Conservation (phyloP, 2,113 vertebrate genomes). For the Sceloporus undulatus region DNA sequence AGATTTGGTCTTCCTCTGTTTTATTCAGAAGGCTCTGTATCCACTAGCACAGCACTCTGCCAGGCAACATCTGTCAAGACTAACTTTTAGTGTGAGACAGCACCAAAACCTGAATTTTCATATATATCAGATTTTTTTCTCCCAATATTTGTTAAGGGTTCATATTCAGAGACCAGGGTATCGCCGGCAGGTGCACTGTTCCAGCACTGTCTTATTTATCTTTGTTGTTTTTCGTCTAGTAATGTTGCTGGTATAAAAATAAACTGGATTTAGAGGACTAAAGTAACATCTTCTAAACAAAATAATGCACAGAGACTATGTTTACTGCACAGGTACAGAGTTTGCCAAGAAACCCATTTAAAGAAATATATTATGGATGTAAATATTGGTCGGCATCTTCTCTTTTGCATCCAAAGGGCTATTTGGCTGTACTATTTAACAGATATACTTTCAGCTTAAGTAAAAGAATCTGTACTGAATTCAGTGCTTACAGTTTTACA, state of each 20-base stretch:
- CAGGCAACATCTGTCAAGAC: too few species aligned
- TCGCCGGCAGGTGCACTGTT: neutral
- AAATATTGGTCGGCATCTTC: neutral
- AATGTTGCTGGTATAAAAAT: too few species aligned
- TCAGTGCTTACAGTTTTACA: slow-evolving; percentile 26
- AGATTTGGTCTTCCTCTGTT: too few species aligned
- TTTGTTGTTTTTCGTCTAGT: neutral
- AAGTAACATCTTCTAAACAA: neutral
- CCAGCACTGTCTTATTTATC: neutral
- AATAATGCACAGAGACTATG: neutral
- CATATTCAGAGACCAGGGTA: neutral
- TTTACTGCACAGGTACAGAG: neutral
- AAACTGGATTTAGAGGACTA: neutral
- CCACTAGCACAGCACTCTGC: too few species aligned
- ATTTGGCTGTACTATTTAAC: neutral
- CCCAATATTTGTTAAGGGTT: too few species aligned
- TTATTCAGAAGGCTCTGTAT: too few species aligned
- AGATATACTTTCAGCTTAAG: slow-evolving; percentile 29
- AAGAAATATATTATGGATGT: neutral
- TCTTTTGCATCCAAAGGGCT: neutral
- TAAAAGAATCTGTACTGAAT: neutral
- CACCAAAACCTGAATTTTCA: too few species aligned
- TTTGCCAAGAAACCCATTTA: neutral
- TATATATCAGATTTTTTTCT: too few species aligned
- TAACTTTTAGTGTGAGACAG: too few species aligned